phyloP scores from a whole-genome alignment of 2,797 vertebrate genomes.

The Etheostoma nigrum region DNA sequence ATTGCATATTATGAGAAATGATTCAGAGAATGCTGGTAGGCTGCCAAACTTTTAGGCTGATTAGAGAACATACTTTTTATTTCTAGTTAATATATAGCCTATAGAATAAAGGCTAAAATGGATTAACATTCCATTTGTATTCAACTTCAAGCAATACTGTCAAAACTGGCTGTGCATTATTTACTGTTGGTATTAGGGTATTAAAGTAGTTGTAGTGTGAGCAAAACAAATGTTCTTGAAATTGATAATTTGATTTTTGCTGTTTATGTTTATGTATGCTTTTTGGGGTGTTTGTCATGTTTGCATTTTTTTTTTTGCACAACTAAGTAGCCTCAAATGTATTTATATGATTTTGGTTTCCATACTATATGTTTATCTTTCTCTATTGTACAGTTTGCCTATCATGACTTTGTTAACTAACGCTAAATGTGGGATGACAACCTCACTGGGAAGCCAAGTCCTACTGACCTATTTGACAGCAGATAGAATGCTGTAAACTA shows the following conservation, averaged over 20 bases:
- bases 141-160: not conserved
- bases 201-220: not conserved
- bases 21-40: constrained; percentile 21
- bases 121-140: constrained; percentile 32
- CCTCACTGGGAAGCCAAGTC: not conserved
- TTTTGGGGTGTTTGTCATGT: not conserved
- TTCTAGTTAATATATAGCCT: not conserved
- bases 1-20: constrained; percentile 20
- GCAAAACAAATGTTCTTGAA: not conserved
- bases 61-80: constrained; percentile 1
- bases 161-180: not conserved
- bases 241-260: not conserved
- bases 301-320: not conserved
- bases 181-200: not conserved
- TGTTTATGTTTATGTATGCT: not conserved
- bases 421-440: not conserved
- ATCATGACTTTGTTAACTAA: not conserved
- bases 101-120: not conserved
- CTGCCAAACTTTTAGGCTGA: constrained; percentile 7
- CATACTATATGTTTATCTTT: not conserved
- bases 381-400: not conserved
- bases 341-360: not conserved
- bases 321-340: not conserved
- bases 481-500: too few relatives aligned
- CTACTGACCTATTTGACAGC: not conserved